Evolutionary conservation across 1,140 invertebrate species (phyloP).

Genomic region (Macrosteles quadrilineatus): DNA sequence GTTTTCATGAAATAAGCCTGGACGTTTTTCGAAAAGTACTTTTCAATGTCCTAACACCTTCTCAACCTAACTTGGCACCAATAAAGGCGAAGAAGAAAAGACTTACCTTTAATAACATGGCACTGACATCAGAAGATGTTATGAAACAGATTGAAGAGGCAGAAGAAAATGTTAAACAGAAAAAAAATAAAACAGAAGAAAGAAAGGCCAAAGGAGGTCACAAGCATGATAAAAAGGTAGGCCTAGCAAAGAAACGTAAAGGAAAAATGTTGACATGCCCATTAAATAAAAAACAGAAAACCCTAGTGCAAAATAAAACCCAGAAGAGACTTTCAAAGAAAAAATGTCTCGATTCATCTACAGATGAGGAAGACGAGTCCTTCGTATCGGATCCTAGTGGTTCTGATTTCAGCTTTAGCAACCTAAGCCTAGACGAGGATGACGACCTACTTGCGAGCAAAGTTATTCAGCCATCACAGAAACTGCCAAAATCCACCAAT

Average conservation of each 20-base stretch:
- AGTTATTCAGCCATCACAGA: not conserved
- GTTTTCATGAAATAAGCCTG: constrained; percentile 2
- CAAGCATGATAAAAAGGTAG: not conserved
- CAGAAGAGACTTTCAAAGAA: too few species aligned
- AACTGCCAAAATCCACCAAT: not conserved
- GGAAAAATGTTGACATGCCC: not conserved
- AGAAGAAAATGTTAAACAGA: not conserved
- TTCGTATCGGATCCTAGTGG: not conserved
- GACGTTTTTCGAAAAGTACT: not conserved
- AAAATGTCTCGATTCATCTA: too few species aligned
- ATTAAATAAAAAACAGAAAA: not conserved
- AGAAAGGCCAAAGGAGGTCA: not conserved
- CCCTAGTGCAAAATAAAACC: too few species aligned
- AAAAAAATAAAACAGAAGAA: not conserved
- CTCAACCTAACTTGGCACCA: not conserved
- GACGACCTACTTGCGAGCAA: constrained; percentile 1
- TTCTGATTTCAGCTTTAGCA: not conserved
- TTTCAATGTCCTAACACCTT: not conserved
- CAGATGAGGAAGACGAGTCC: too few species aligned
- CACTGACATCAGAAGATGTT: not conserved
- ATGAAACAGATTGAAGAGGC: constrained; percentile 1
- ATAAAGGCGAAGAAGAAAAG: not conserved
- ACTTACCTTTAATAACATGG: not conserved
- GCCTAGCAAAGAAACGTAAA: not conserved
- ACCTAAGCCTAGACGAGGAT: not conserved